A percentile compares a stretch with the other conserved stretches of the same genome.
Evolutionary conservation across 2,888 invertebrate species (phyloP).

Genomic region (Neoitamus cyanurus): DNA sequence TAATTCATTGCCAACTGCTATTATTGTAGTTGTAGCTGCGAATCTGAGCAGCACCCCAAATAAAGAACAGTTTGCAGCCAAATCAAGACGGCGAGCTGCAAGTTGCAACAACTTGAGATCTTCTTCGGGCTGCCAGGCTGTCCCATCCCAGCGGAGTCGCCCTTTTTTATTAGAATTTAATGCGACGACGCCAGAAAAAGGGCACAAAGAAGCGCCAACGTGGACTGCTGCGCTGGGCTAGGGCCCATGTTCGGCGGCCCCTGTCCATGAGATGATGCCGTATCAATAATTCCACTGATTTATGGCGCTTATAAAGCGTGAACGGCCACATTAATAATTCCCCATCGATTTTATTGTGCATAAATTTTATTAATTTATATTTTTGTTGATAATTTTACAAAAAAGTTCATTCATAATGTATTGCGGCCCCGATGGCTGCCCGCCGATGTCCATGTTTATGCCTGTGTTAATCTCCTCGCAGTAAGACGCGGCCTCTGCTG

Average conservation of each 20-base stretch:
- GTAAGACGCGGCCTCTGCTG: constrained; percentile 40
- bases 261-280: constrained; percentile 50
- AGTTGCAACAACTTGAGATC: constrained; percentile 14
- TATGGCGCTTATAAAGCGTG: constrained; percentile 66
- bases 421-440: constrained; percentile 36
- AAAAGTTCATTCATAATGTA: constrained; percentile 41
- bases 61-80: background rate
- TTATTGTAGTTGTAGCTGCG: background rate
- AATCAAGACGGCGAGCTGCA: background rate
- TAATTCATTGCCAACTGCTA: constrained; percentile 5
- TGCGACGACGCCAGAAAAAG: constrained; percentile 30
- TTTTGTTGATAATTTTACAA: constrained; percentile 64
- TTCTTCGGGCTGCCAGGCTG: background rate
- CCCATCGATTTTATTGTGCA: constrained; percentile 67
- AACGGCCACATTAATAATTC: constrained; percentile 68
- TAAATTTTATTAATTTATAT: constrained; percentile 68
- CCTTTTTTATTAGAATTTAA: constrained; percentile 27
- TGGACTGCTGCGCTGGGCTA: constrained; percentile 3
- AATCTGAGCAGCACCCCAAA: constrained; percentile 2
- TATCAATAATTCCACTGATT: constrained; percentile 62
- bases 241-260: constrained; percentile 16
- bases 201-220: constrained; percentile 49
- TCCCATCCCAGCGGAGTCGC: background rate
- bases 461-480: constrained; percentile 44
- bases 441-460: constrained; percentile 40